Evolutionary conservation across 2,113 vertebrate species (phyloP).

Genomic region (Ardeotis arabs): DNA sequence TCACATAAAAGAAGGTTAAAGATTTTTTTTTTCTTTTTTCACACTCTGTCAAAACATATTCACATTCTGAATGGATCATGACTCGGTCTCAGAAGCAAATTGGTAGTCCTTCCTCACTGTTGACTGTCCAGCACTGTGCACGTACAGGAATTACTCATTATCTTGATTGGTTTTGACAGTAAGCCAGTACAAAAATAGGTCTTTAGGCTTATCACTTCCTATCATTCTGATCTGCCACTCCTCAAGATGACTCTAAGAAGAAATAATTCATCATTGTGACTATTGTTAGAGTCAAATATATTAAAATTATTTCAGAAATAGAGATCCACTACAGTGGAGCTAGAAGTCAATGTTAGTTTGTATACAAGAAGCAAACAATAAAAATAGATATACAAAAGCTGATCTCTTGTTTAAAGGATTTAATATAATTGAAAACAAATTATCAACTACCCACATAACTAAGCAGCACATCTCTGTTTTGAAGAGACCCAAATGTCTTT

Average conservation of each 20-base stretch:
- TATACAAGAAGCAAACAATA: not conserved
- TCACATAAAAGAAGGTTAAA: not conserved
- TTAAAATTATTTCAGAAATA: not conserved
- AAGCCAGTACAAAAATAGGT: not conserved
- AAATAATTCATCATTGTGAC: not conserved
- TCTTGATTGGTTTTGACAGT: not conserved
- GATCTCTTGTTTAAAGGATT: not conserved
- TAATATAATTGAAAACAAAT: not conserved
- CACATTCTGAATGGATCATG: not conserved
- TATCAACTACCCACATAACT: not conserved
- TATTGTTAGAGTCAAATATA: not conserved
- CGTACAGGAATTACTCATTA: not conserved
- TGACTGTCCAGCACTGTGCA: not conserved
- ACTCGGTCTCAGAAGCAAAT: not conserved
- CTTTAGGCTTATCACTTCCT: not conserved
- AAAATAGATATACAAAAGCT: not conserved
- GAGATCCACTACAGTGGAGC: not conserved
- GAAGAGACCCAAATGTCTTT: not conserved
- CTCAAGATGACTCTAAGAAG: not conserved
- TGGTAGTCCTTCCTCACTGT: not conserved
- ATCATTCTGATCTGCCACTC: not conserved
- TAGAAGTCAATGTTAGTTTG: not conserved
- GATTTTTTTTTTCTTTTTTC: not conserved
- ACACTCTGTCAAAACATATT: not conserved
- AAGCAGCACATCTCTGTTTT: not conserved